Conservation (phyloP, 2,888 invertebrate species). For the Lymantria monacha region DNA sequence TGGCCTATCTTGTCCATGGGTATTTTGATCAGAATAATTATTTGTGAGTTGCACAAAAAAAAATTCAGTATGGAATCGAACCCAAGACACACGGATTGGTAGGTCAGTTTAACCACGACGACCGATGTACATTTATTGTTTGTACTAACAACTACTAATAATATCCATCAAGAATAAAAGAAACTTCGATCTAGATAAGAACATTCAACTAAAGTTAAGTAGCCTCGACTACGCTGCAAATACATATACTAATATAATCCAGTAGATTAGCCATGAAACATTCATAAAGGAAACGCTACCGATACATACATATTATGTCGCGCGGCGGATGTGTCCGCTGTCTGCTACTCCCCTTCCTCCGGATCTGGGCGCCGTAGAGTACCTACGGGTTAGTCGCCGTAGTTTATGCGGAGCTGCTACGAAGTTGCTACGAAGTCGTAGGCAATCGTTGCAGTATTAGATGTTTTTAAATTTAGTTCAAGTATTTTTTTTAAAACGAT, state of each 20-base stretch:
- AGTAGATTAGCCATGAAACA: slow-evolving; percentile 39
- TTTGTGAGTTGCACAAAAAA: background rate
- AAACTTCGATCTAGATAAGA: background rate
- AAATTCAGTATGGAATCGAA: too few relatives aligned
- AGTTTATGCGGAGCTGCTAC: background rate
- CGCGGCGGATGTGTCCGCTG: slow-evolving; percentile 60
- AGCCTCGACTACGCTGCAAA: background rate
- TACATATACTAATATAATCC: background rate
- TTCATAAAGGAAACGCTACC: slow-evolving; percentile 41
- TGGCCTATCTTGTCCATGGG: too few relatives aligned
- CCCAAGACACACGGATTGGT: too few relatives aligned
- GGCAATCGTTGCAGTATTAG: too few relatives aligned
- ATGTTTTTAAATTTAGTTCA: too few relatives aligned
- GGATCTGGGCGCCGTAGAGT: slow-evolving; percentile 34
- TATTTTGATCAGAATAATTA: too few relatives aligned
- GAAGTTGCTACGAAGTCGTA: background rate
- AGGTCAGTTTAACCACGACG: too few relatives aligned
- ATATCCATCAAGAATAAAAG: background rate
- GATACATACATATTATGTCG: slow-evolving; percentile 45
- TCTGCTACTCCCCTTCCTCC: slow-evolving; percentile 57
- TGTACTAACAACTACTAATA: too few relatives aligned
- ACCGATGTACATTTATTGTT: too few relatives aligned
- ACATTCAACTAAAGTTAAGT: background rate
- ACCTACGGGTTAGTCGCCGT: background rate
- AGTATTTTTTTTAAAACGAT: too few relatives aligned